Conservation (phyloP, 2,888 invertebrate genomes). For the Hesperia comma region DNA sequence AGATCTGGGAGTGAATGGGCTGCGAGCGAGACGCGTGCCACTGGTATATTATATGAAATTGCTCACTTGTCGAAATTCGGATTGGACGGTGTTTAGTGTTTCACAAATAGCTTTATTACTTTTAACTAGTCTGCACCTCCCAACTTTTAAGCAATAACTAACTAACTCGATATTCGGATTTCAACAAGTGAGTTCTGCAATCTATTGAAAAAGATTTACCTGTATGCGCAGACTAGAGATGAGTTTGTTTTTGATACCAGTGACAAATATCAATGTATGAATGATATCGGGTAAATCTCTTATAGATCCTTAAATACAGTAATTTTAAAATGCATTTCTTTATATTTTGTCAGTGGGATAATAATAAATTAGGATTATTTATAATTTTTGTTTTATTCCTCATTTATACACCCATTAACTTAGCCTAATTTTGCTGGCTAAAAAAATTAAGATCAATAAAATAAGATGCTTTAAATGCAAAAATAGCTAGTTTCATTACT, state of each 20-base stretch:
- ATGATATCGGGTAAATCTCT: slow-evolving; percentile 45
- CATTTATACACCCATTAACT: neutral
- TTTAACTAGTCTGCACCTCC: slow-evolving; percentile 29
- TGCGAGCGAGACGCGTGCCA: slow-evolving; percentile 25
- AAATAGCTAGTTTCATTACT: too few relatives aligned
- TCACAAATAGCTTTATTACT: slow-evolving; percentile 17
- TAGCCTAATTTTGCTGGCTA: too few relatives aligned
- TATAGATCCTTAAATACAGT: slow-evolving; percentile 77
- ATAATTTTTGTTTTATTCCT: slow-evolving; percentile 51
- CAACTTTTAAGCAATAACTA: slow-evolving; percentile 7
- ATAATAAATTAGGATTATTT: slow-evolving; percentile 79
- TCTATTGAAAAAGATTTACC: slow-evolving; percentile 25
- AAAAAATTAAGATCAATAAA: too few relatives aligned
- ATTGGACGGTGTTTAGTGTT: slow-evolving; percentile 4
- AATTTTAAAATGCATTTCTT: slow-evolving; percentile 79
- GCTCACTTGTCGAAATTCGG: slow-evolving; percentile 28
- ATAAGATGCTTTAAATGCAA: too few relatives aligned
- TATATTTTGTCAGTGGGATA: slow-evolving; percentile 67
- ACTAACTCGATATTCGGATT: slow-evolving; percentile 21
- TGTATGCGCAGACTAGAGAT: neutral
- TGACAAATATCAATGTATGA: slow-evolving; percentile 21
- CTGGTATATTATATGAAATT: slow-evolving; percentile 17
- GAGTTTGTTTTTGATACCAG: slow-evolving; percentile 23
- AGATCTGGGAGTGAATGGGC: slow-evolving; percentile 72
- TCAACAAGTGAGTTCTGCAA: slow-evolving; percentile 21